A percentile compares a stretch with the other conserved stretches of the same genome.
Conservation (phyloP, 2,888 invertebrate genomes). For the Drosophila basisetae region DNA sequence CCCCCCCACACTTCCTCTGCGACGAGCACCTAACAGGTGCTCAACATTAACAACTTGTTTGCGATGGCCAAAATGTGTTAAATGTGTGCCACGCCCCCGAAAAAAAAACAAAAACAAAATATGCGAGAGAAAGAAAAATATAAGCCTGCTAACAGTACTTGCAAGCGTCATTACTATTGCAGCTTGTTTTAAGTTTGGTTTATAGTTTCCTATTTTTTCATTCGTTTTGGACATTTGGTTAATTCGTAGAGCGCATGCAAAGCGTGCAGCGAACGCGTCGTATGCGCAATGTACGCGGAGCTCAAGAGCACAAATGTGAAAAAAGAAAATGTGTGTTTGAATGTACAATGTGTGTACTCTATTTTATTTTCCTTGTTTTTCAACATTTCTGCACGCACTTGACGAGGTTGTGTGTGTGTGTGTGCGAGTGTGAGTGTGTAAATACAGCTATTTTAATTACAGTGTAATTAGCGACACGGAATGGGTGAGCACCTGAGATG, state of each 20-base stretch:
- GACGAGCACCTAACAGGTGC: conserved; percentile 35
- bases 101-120: conserved; percentile 8
- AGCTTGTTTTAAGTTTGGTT: conserved; percentile 38
- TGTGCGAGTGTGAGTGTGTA: conserved; percentile 51
- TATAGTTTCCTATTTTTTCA: conserved; percentile 15
- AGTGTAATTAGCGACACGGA: conserved; percentile 80
- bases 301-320: conserved; percentile 53
- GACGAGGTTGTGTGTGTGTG: neutral
- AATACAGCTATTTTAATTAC: conserved; percentile 82
- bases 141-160: conserved; percentile 10
- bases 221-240: conserved; percentile 56
- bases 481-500: conserved; percentile 53
- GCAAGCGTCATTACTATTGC: conserved; percentile 53
- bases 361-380: conserved; percentile 38
- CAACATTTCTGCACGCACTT: conserved; percentile 76
- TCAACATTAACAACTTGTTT: conserved; percentile 77
- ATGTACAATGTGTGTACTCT: conserved; percentile 43
- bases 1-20: too few species aligned
- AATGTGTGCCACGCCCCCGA: conserved; percentile 70
- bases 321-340: conserved; percentile 16
- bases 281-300: conserved; percentile 46
- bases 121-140: conserved; percentile 6
- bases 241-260: conserved; percentile 75
- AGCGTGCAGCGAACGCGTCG: conserved; percentile 39
- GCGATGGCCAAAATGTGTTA: conserved; percentile 71